Conservation (phyloP, 2,113 vertebrate species). For the Ceratotherium simum region DNA sequence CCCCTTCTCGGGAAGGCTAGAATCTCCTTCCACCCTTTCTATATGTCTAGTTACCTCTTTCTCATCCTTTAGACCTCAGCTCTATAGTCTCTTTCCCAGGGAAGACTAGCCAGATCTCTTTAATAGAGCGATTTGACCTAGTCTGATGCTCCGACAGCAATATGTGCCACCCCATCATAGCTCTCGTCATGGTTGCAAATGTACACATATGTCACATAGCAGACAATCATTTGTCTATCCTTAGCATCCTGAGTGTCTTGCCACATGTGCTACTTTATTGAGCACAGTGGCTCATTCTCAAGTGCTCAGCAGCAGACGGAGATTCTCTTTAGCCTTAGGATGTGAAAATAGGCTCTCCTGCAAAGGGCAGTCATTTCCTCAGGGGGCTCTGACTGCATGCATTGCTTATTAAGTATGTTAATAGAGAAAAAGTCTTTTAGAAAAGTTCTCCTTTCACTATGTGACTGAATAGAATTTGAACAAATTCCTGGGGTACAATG, state of each 20-base stretch:
- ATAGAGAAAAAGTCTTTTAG: neutral
- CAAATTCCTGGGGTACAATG: neutral
- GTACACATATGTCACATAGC: neutral
- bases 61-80: neutral
- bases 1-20: neutral
- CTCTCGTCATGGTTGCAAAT: neutral
- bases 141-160: neutral
- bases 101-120: neutral
- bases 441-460: neutral
- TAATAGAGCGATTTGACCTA: neutral
- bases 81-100: neutral
- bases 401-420: neutral
- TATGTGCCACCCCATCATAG: fast-evolving
- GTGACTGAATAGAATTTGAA: neutral
- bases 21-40: neutral
- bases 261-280: neutral
- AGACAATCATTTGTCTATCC: neutral
- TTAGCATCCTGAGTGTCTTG: neutral
- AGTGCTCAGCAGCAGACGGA: neutral
- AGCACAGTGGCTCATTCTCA: neutral
- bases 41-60: neutral
- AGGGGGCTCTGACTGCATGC: neutral
- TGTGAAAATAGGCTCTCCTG: neutral
- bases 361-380: neutral
- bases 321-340: neutral